Evolutionary conservation across 2,888 invertebrate species (phyloP).

Genomic region (Tribolium freemani): DNA sequence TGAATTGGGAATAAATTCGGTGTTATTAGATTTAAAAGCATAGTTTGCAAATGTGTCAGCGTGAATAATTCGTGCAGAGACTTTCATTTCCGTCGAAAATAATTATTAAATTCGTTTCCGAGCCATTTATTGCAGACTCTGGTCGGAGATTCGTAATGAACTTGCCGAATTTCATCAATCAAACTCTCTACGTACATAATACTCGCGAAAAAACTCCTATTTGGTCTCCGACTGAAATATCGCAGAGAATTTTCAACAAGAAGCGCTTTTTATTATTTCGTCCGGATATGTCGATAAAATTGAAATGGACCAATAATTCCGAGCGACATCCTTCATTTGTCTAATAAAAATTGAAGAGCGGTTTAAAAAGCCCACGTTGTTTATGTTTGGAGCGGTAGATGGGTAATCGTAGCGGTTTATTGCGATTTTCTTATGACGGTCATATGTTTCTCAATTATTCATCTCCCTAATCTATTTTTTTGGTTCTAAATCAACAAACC

Average conservation of each 20-base stretch:
- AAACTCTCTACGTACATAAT: slow-evolving; percentile 4
- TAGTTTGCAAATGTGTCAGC: background rate
- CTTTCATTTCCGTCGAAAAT: background rate
- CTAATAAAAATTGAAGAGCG: slow-evolving; percentile 17
- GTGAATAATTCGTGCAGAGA: background rate
- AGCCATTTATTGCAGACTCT: background rate
- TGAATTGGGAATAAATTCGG: background rate
- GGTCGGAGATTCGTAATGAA: background rate
- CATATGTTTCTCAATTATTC: background rate
- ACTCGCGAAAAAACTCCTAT: background rate
- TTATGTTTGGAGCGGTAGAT: background rate
- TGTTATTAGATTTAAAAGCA: background rate
- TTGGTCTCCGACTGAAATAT: slow-evolving; percentile 9
- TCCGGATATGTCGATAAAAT: slow-evolving; percentile 14
- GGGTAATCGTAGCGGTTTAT: background rate
- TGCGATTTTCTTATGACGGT: background rate
- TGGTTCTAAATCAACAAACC: too few species aligned
- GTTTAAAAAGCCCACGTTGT: slow-evolving; percentile 9
- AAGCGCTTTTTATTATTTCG: slow-evolving; percentile 16
- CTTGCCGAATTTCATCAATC: slow-evolving; percentile 3
- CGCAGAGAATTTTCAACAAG: slow-evolving; percentile 20
- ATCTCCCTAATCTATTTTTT: background rate
- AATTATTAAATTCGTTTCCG: background rate
- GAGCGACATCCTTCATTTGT: slow-evolving; percentile 20
- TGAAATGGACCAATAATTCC: slow-evolving; percentile 17